Percentiles rank a stretch among this genome's conserved stretches.
phyloP scores from a whole-genome alignment of 2,797 vertebrate species.

The Caiman crocodilus region DNA sequence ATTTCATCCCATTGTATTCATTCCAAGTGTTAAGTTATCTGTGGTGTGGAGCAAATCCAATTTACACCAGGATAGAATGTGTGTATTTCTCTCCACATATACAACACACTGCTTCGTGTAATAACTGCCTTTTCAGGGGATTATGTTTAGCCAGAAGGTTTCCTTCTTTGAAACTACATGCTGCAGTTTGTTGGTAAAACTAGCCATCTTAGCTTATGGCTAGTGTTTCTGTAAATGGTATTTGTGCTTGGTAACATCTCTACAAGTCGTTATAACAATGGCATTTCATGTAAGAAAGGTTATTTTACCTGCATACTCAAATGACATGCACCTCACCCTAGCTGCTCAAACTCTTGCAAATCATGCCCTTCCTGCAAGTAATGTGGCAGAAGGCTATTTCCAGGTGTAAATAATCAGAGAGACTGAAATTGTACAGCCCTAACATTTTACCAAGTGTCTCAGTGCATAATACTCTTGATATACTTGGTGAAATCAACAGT shows the following conservation, averaged over 20 bases:
- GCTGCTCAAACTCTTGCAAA: not conserved
- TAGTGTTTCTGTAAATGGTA: not conserved
- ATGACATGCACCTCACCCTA: not conserved
- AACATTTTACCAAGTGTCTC: not conserved
- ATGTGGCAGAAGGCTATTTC: not conserved
- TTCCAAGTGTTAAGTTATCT: too few species aligned
- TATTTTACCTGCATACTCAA: not conserved
- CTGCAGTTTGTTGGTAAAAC: not conserved
- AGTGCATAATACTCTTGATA: rapidly evolving
- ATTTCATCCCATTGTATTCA: too few species aligned
- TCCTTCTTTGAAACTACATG: not conserved
- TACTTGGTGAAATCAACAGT: too few species aligned
- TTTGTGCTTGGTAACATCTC: not conserved
- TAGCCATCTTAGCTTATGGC: not conserved
- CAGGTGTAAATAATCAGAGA: not conserved
- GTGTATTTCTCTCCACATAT: not conserved
- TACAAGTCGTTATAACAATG: not conserved
- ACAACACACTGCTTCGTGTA: conserved; percentile 10
- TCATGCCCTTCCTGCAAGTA: not conserved
- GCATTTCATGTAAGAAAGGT: not conserved
- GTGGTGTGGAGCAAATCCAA: not conserved
- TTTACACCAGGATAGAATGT: conserved; percentile 31
- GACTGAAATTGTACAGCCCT: rapidly evolving
- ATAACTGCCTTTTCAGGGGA: not conserved
- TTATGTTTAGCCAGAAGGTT: not conserved